Conservation (phyloP, 2,888 invertebrate genomes). For the Pandemis heparana region DNA sequence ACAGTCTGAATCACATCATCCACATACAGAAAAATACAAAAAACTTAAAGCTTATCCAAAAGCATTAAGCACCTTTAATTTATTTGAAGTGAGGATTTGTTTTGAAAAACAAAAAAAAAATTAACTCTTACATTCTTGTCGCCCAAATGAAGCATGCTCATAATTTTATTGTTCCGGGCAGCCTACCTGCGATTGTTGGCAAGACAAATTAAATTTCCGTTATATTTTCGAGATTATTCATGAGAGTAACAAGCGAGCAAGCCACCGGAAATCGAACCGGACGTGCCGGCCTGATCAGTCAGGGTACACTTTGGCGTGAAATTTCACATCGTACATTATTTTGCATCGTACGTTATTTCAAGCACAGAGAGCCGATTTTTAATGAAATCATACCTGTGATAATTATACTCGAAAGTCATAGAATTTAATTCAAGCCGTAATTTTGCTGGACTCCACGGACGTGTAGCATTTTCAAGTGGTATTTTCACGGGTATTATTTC, state of each 20-base stretch:
- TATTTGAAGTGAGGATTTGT: neutral
- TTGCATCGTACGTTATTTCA: constrained; percentile 6
- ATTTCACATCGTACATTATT: constrained; percentile 14
- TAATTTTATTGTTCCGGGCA: constrained; percentile 22
- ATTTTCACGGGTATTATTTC: too few relatives aligned
- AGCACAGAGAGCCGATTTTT: neutral
- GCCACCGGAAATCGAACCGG: constrained; percentile 58
- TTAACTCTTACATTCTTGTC: neutral
- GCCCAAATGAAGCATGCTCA: constrained; percentile 14
- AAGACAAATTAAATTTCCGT: constrained; percentile 57
- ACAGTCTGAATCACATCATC: too few relatives aligned
- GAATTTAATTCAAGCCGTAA: too few relatives aligned
- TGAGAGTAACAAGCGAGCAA: constrained; percentile 61
- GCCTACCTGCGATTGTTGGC: constrained; percentile 34
- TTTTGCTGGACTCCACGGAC: too few relatives aligned
- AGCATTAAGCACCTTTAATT: too few relatives aligned
- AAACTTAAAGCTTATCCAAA: too few relatives aligned
- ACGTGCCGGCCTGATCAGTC: constrained; percentile 54
- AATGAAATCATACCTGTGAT: too few relatives aligned
- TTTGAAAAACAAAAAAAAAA: neutral
- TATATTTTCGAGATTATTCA: constrained; percentile 60
- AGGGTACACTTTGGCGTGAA: constrained; percentile 47
- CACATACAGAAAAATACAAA: too few relatives aligned
- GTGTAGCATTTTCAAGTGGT: too few relatives aligned
- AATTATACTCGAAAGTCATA: too few relatives aligned